These are phyloP conservation scores for Molanna angustata DNA, from an alignment of 2,888 invertebrate genomes.

Conservation along the genomic window DNA sequence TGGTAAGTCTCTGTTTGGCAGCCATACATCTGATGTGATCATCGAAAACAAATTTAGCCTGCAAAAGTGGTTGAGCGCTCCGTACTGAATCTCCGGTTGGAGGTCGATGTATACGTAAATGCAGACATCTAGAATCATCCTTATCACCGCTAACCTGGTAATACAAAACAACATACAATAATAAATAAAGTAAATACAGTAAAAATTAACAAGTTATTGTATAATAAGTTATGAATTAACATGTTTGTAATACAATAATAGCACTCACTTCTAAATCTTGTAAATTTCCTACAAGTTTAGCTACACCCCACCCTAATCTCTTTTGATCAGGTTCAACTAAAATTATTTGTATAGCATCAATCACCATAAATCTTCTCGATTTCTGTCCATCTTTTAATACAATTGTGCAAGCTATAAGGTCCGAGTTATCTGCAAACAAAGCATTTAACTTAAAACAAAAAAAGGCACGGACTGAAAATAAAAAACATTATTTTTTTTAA, in stretches of 20 bases:
- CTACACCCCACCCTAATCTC: conserved; percentile 95
- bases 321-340: conserved; percentile 96
- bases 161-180: too few relatives aligned
- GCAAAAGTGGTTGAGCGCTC: conserved; percentile 74
- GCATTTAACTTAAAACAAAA: too few relatives aligned
- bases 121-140: conserved; percentile 92
- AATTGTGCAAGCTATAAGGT: conserved; percentile 94
- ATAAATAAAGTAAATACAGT: too few relatives aligned
- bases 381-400: conserved; percentile 86
- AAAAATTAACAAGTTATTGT: too few relatives aligned
- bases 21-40: conserved; percentile 99
- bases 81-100: conserved; percentile 58
- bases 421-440: conserved; percentile 83
- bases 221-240: too few relatives aligned
- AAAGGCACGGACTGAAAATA: too few relatives aligned
- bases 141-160: conserved; percentile 82
- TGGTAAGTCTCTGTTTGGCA: conserved; percentile 83
- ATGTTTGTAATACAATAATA: neutral
- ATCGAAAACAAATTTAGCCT: conserved; percentile 94
- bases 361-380: conserved; percentile 92
- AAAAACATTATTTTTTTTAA: too few relatives aligned
- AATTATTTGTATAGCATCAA: conserved; percentile 92
- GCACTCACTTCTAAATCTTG: conserved; percentile 83
- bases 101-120: conserved; percentile 88
- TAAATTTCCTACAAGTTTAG: conserved; percentile 91